These are phyloP conservation scores for Cheirogaleus major DNA, from an alignment of 2,797 vertebrate species.

Conservation along the genomic window DNA sequence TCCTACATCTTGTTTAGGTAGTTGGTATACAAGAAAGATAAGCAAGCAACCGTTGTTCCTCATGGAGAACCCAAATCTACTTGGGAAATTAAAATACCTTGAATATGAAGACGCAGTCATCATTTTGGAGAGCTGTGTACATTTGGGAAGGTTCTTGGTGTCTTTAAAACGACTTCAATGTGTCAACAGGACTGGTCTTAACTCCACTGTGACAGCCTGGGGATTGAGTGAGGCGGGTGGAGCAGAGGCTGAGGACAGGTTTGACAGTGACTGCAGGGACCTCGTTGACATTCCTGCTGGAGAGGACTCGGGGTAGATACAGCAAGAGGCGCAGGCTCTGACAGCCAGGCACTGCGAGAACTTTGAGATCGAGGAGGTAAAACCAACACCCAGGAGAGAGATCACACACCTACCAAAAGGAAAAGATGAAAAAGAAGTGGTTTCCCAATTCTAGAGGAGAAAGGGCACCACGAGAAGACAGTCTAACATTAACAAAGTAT, in stretches of 20 bases:
- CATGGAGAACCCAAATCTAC: background rate
- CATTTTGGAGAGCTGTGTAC: background rate
- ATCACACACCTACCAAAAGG: background rate
- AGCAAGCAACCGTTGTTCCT: background rate
- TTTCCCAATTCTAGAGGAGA: background rate
- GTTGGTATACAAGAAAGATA: background rate
- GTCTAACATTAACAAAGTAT: background rate
- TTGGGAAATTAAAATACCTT: background rate
- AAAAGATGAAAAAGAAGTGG: background rate
- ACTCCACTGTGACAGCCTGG: fast-evolving
- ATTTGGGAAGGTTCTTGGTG: background rate
- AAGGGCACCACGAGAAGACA: background rate
- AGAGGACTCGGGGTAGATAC: background rate
- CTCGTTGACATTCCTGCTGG: fast-evolving
- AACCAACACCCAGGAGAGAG: background rate
- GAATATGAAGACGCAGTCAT: background rate
- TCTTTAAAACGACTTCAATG: background rate
- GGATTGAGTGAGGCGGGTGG: too few species aligned
- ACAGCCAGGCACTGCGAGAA: background rate
- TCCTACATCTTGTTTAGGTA: background rate
- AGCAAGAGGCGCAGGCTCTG: background rate
- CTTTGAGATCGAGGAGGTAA: background rate
- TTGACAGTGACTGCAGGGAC: background rate
- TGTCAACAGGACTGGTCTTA: fast-evolving
- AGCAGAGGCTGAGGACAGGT: background rate